Base-by-base conservation (phyloP, 1,140 invertebrate genomes). In the Planococcus citri region DNA sequence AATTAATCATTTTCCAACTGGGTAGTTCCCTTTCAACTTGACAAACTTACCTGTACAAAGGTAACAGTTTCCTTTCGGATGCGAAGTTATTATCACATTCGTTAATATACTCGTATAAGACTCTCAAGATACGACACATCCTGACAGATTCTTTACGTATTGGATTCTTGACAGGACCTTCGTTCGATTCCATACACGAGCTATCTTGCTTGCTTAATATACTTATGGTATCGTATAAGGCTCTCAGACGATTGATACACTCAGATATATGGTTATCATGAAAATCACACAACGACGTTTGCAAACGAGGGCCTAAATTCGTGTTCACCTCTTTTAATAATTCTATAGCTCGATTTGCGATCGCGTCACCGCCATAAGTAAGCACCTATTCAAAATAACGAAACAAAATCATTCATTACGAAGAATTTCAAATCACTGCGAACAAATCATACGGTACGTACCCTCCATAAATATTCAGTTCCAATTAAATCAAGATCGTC, bases 381-480 rank as follows among this genome's bases (percentile, higher is more conserved):
- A 96, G 91, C 33, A 93, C 89, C 87, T 89, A 37, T 37, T 37
- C 6, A 37, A 37, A 37, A 37, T 71, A 72, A 75, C 33, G 72
- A 75, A 75, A 68, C 17, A 71, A n/a, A 75, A n/a, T 17, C 10
- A 41, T 68, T 9, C n/a, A 4, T 14, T 8, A 68, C n/a, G n/a
- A n/a, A 9, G 24, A 69, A 64, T 14, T 10, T 25, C 24, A 10
- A 25, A 25, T 58, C 3, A 33, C n/a, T n/a, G 29, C 29, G 29
- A 12, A 12, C 12, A 33, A 33, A 6, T 6, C 29, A 58, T 6
- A n/a, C 22, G 20, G 61, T 27, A 76, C 83, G 80, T 76, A 94
- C 90, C 77, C 91, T 86, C 95, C 95, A 98, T 71, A 98, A 82
- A 83, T 98, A 98, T 80, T 97, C 94, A 74, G 93, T 86, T 71